phyloP scores from a whole-genome alignment of 2,888 invertebrate species.

The Tiphia femorata region DNA sequence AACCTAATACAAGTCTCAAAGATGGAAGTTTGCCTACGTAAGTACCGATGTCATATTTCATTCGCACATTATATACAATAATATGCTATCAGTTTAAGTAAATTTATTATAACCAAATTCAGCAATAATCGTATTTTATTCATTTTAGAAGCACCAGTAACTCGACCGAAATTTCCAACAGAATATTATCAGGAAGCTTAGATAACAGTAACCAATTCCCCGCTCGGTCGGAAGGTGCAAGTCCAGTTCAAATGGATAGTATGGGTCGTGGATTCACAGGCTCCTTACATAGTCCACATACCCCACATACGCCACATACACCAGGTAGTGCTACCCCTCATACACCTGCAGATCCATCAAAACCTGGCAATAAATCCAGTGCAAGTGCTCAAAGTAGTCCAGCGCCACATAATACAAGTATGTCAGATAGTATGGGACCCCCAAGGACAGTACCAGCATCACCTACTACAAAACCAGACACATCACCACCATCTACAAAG shows the following conservation, averaged over 20 bases:
- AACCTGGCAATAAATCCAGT: conserved; percentile 58
- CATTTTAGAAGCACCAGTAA: conserved; percentile 51
- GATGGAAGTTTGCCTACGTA: conserved; percentile 82
- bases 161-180: conserved; percentile 58
- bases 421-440: conserved; percentile 65
- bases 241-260: conserved; percentile 65
- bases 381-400: conserved; percentile 67
- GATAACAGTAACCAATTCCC: conserved; percentile 59
- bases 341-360: conserved; percentile 60
- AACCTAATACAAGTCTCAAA: conserved; percentile 90
- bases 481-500: conserved; percentile 62
- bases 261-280: conserved; percentile 63
- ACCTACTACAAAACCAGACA: conserved; percentile 65
- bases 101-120: not conserved
- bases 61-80: not conserved
- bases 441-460: conserved; percentile 65
- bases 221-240: conserved; percentile 61
- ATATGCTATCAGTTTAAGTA: not conserved
- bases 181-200: conserved; percentile 59
- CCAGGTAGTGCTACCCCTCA: conserved; percentile 64
- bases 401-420: conserved; percentile 59
- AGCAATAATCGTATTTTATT: not conserved
- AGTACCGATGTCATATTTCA: conserved; percentile 61
- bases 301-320: conserved; percentile 65
- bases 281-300: conserved; percentile 66